A percentile compares a stretch with the other conserved stretches of the same genome.
phyloP scores from a whole-genome alignment of 2,888 invertebrate genomes.

The Agrochola circellaris region DNA sequence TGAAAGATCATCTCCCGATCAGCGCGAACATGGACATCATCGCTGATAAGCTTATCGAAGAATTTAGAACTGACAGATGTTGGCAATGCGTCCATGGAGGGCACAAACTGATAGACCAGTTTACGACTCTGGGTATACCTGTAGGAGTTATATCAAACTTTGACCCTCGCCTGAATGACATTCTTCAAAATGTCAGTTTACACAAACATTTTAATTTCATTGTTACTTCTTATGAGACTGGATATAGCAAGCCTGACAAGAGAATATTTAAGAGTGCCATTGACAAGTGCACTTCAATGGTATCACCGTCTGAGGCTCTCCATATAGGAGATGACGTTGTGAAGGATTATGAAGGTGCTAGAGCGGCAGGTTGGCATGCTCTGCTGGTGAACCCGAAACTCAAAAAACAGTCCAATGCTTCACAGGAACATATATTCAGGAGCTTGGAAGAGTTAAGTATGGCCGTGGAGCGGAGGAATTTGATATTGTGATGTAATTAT shows the following conservation, averaged over 20 bases:
- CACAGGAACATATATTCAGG: constrained; percentile 75
- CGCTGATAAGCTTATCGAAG: constrained; percentile 91
- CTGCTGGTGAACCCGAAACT: constrained; percentile 74
- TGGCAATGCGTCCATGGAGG: constrained; percentile 93
- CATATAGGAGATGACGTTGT: constrained; percentile 95
- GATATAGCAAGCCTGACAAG: constrained; percentile 94
- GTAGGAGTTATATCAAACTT: constrained; percentile 97
- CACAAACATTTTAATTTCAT: constrained; percentile 94
- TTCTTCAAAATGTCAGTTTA: constrained; percentile 93
- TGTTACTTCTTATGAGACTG: constrained; percentile 94
- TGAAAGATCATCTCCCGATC: constrained; percentile 88
- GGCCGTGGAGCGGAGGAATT: constrained; percentile 69
- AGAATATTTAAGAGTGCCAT: constrained; percentile 93
- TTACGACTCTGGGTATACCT: constrained; percentile 85
- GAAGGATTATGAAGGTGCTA: constrained; percentile 95
- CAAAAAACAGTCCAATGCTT: constrained; percentile 64
- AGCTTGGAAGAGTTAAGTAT: constrained; percentile 76
- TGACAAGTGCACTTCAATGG: constrained; percentile 79
- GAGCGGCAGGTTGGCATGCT: constrained; percentile 94
- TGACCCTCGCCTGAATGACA: constrained; percentile 94
- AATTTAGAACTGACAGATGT: constrained; percentile 93
- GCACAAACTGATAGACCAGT: constrained; percentile 91
- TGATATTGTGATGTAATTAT: constrained; percentile 63
- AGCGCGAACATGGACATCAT: constrained; percentile 79
- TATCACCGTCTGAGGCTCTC: constrained; percentile 92